Evolutionary conservation across 2,888 invertebrate species (phyloP).

Genomic region (Epiblema foenella): DNA sequence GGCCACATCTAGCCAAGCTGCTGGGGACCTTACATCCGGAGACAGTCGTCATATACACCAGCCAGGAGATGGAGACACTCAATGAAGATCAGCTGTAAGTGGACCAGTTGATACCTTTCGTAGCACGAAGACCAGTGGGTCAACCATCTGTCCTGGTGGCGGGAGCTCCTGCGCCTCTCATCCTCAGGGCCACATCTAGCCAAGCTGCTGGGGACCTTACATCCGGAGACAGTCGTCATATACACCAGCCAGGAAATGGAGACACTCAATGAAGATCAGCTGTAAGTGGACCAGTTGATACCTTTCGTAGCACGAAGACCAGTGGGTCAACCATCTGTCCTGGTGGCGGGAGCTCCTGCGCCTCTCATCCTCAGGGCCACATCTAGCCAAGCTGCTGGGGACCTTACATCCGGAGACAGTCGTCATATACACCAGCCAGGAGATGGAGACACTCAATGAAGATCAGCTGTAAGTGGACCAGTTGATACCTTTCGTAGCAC

Average conservation of each 20-base stretch:
- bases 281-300: constrained; percentile 65
- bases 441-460: constrained; percentile 57
- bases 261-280: constrained; percentile 61
- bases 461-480: no score
- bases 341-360: constrained; percentile 89
- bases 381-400: constrained; percentile 74
- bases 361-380: constrained; percentile 89
- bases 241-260: constrained; percentile 57
- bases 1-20: constrained; percentile 83
- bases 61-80: constrained; percentile 53
- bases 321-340: constrained; percentile 89
- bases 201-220: constrained; percentile 60
- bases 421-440: constrained; percentile 54
- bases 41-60: constrained; percentile 54
- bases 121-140: no score
- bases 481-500: no score
- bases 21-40: constrained; percentile 64
- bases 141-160: constrained; percentile 90
- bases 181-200: constrained; percentile 88
- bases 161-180: constrained; percentile 88
- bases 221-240: constrained; percentile 57
- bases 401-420: constrained; percentile 60
- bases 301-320: no score
- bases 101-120: no score
- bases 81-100: constrained; percentile 71